These are phyloP conservation scores for Tokudaia muenninki DNA, from an alignment of 2,797 vertebrate species.

Conservation along the genomic window DNA sequence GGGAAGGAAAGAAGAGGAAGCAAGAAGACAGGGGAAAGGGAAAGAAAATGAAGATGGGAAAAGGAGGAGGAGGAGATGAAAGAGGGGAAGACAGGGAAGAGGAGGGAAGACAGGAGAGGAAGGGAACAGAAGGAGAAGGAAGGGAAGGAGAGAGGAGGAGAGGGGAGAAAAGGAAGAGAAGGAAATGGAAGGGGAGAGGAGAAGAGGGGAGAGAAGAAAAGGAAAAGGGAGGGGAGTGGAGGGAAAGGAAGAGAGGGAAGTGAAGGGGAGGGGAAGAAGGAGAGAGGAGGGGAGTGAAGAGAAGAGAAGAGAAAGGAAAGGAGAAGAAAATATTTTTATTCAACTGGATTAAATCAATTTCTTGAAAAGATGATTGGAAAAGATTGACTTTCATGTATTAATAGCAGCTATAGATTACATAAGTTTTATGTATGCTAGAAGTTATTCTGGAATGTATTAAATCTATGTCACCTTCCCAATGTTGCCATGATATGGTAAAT, in stretches of 20 bases:
- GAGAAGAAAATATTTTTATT: background rate
- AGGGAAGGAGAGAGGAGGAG: rapidly evolving
- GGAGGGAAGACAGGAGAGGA: background rate
- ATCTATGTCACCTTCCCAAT: background rate
- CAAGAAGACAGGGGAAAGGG: background rate
- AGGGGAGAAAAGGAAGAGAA: background rate
- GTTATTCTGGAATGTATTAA: background rate
- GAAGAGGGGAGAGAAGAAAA: background rate
- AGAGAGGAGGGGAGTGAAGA: rapidly evolving
- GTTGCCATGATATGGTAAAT: background rate
- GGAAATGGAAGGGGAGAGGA: rapidly evolving
- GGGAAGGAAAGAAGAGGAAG: background rate
- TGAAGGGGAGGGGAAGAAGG: rapidly evolving
- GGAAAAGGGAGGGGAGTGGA: rapidly evolving
- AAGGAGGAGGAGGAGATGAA: too few relatives aligned
- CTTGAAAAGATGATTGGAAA: background rate
- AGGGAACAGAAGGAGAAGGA: too few relatives aligned
- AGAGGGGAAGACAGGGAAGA: too few relatives aligned
- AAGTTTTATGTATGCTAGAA: background rate
- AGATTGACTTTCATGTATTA: background rate
- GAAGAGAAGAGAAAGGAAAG: rapidly evolving
- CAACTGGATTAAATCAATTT: background rate
- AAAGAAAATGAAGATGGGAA: too few relatives aligned
- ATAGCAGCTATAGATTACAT: background rate
- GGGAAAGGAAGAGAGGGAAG: rapidly evolving